Conservation (phyloP, 1,140 invertebrate species). For the Sipha flava region DNA sequence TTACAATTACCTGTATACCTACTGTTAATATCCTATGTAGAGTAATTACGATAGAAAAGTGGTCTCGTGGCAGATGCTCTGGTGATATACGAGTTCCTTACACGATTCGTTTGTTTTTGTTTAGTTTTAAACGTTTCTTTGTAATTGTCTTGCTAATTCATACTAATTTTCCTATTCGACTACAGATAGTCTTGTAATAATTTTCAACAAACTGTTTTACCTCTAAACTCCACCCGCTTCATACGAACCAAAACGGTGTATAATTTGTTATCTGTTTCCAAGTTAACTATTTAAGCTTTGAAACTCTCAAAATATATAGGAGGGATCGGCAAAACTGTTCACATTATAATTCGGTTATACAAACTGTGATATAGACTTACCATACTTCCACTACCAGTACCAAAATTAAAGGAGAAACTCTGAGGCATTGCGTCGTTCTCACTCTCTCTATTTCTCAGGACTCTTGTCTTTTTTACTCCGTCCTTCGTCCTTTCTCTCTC, state of each 20-base stretch:
- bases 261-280: conserved; percentile 29
- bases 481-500: neutral
- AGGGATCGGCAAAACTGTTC: neutral
- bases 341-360: conserved; percentile 11
- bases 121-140: neutral
- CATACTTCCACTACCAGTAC: too few species aligned
- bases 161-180: conserved; percentile 4
- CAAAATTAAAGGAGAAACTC: neutral
- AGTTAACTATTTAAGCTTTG: conserved; percentile 7
- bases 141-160: conserved; percentile 5
- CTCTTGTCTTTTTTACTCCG: too few species aligned
- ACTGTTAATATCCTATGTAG: neutral
- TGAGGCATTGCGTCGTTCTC: neutral
- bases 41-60: neutral
- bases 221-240: neutral
- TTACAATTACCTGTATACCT: neutral
- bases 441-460: neutral
- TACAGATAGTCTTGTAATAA: neutral
- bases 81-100: neutral
- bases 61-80: neutral
- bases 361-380: neutral
- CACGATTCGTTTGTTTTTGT: neutral
- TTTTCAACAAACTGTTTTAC: neutral
- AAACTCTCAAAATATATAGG: neutral
- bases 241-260: neutral